Base-by-base conservation (phyloP, 2,797 vertebrate species). In the Eremophila alpestris region DNA sequence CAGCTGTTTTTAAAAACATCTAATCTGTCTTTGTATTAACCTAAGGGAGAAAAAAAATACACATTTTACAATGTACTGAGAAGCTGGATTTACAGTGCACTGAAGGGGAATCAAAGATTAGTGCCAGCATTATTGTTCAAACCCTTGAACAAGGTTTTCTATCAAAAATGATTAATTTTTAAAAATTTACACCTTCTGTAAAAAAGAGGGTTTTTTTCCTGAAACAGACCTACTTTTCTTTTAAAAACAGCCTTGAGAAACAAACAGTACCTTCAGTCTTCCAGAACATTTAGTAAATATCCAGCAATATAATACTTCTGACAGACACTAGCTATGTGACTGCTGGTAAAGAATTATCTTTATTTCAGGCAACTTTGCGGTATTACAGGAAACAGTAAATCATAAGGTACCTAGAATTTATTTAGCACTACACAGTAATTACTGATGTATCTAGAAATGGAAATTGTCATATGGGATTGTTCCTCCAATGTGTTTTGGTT, bases 41-140 rank as follows among this genome's bases (percentile, higher is more conserved):
- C 24, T 78, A 83, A 88, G 54, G 38, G 90, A 78, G 43, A 75
- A 95, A 62, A 38, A 38, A 81, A 75, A 58, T 7, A 17, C 46
- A 49, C 10, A n/a, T 58, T 83, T 91, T 91, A 70, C 73, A 68
- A 30, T 38, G 64, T 38, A 45, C 45, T 45, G 27, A 76, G 74
- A 86, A 75, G 11, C 34, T 88, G 62, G 13, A 82, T 92, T 92
- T 96, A 87, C 69, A 92, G 34, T 34, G 24, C 70, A 89, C 75
- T 63, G 52, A 89, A 87, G 49, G 13, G 51, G 45, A 89, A 69
- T 38, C 58, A 76, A 87, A 84, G 55, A 79, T 78, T 16, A 75
- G 22, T 65, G 63, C 36, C 62, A 81, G 49, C 27, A 60, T n/a
- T 84, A 70, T 13, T 5, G 76, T 29, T 21, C 41, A 76, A 89